Evolutionary conservation across 2,888 invertebrate species (phyloP).

Genomic region (Coremacera marginata): DNA sequence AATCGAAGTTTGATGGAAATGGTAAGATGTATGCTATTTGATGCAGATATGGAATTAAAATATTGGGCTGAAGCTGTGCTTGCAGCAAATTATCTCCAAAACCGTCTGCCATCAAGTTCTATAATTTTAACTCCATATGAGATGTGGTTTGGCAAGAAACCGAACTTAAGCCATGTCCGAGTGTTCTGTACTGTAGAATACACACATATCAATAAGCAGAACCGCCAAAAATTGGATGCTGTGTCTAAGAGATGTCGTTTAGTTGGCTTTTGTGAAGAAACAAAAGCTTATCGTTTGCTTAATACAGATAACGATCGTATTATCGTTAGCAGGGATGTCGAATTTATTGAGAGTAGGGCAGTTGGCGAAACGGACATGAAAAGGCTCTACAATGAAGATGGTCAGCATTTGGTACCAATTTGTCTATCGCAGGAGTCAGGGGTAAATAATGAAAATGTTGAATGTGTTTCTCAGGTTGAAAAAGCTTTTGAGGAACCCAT

Average conservation of each 20-base stretch:
- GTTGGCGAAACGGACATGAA: too few relatives aligned
- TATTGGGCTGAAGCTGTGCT: slow-evolving; percentile 24
- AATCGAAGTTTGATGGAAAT: slow-evolving; percentile 9
- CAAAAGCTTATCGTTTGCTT: not conserved
- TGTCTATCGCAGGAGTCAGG: too few relatives aligned
- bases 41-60: slow-evolving; percentile 20
- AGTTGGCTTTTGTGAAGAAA: not conserved
- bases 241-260: not conserved
- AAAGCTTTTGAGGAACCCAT: too few relatives aligned
- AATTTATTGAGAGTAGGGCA: too few relatives aligned
- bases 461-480: too few relatives aligned
- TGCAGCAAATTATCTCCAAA: slow-evolving; percentile 23
- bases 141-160: slow-evolving; percentile 17
- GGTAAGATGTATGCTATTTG: slow-evolving; percentile 28
- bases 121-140: slow-evolving; percentile 11
- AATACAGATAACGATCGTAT: too few relatives aligned
- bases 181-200: not conserved
- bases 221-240: not conserved
- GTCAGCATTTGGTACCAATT: too few relatives aligned
- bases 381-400: too few relatives aligned
- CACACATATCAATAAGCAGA: slow-evolving; percentile 8
- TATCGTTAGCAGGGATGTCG: too few relatives aligned
- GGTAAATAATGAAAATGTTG: too few relatives aligned
- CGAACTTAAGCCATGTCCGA: slow-evolving; percentile 11
- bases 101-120: not conserved